Evolutionary conservation across 2,888 invertebrate species (phyloP).

Genomic region (Theretra japonica): DNA sequence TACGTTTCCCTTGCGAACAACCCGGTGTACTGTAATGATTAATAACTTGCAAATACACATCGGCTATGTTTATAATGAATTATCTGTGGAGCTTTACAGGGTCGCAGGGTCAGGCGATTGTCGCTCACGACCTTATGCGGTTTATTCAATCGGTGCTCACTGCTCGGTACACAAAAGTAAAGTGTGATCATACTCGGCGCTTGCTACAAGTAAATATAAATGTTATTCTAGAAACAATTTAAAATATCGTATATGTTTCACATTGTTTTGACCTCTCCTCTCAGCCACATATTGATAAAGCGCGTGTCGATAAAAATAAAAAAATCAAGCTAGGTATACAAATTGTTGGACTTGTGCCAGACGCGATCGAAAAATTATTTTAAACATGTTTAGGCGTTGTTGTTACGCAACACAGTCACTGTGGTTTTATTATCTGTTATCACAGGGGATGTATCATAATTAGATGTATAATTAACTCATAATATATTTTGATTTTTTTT

Average conservation of each 20-base stretch:
- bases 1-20: constrained; percentile 45
- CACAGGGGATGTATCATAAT: too few relatives aligned
- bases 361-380: constrained; percentile 7
- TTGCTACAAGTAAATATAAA: constrained; percentile 9
- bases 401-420: background rate
- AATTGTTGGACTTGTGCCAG: constrained; percentile 53
- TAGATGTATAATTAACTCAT: too few relatives aligned
- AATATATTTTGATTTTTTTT: too few relatives aligned
- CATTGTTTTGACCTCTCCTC: constrained; percentile 42
- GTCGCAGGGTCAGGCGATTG: constrained; percentile 31
- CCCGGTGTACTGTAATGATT: constrained; percentile 28
- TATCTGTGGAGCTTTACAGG: constrained; percentile 19
- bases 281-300: constrained; percentile 34
- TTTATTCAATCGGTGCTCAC: constrained; percentile 27
- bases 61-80: background rate
- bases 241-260: constrained; percentile 31
- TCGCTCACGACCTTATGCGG: constrained; percentile 29
- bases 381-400: background rate
- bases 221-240: background rate
- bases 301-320: constrained; percentile 49
- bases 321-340: constrained; percentile 38
- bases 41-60: constrained; percentile 16
- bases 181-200: background rate
- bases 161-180: constrained; percentile 6
- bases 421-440: background rate